Evolutionary conservation across 2,113 vertebrate species (phyloP).

Genomic region (Oncorhynchus nerka): DNA sequence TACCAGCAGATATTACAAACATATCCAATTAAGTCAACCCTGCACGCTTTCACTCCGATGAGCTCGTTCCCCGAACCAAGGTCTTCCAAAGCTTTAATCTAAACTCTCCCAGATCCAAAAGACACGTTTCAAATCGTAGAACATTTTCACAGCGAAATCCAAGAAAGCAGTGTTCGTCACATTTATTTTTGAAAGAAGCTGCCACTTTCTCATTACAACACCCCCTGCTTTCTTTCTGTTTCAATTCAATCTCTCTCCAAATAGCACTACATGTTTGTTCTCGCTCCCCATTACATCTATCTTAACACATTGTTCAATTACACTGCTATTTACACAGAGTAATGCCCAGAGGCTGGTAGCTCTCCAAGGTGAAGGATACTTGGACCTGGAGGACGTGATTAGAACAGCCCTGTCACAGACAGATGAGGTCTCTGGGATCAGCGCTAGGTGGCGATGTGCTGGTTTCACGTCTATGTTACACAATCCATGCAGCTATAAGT

Average conservation of each 20-base stretch:
- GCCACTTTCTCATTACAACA: constrained; percentile 11
- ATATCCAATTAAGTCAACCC: too few species aligned
- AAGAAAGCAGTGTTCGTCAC: background rate
- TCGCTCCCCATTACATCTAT: background rate
- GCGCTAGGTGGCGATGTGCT: constrained; percentile 56
- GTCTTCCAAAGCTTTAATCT: too few species aligned
- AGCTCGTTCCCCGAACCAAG: too few species aligned
- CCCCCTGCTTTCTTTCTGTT: background rate
- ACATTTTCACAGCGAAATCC: background rate
- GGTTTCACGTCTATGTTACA: constrained; percentile 6
- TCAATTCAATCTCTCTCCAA: background rate
- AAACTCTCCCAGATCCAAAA: too few species aligned
- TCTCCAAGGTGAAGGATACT: constrained; percentile 11
- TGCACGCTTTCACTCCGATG: too few species aligned
- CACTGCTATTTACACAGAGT: constrained; percentile 27
- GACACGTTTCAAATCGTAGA: background rate
- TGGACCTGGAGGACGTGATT: constrained; percentile 31
- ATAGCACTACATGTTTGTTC: background rate
- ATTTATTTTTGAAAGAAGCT: too few species aligned
- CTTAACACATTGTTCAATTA: constrained; percentile 43
- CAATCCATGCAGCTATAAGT: constrained; percentile 22
- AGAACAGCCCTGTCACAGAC: constrained; percentile 46
- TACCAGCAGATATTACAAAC: too few species aligned
- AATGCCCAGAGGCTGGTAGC: constrained; percentile 24
- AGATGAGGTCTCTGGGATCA: constrained; percentile 39